Base-by-base conservation (phyloP, 2,888 invertebrate species). In the Hipparchia semele region DNA sequence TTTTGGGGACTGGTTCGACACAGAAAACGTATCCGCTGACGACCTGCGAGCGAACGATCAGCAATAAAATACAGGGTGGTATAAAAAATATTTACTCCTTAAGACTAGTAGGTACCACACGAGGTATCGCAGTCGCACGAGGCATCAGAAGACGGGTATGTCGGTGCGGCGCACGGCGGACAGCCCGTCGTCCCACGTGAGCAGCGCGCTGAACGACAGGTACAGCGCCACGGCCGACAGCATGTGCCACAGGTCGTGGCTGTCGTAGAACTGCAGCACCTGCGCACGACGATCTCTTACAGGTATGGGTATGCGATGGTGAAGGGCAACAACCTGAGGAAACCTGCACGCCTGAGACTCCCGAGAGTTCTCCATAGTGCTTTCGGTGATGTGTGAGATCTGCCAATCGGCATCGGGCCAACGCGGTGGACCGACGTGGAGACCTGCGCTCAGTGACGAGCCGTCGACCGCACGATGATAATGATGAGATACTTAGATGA, bases 191-290 rank as follows among this genome's bases (percentile, higher is more conserved):
- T 98, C 98, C 87, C 98, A 94, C 0, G 97, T 96, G 76, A 98
- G 94, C 82, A 98, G 90, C 59, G 96, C 96, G 95, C 97, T 96
- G 88, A 98, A 98, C 59, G 97, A 96, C 85, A 97, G 96, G 86
- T 97, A 98, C 94, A 98, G 96, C 71, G 97, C 96, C 54, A 95
- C 94, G 12, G 97, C 97, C n/a, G 97, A 98, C 74, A 98, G 91
- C 86, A 97, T 95, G 90, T 98, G 98, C 98, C 98, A 98, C 79
- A 98, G 95, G 86, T 98, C 98, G 90, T 98, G 98, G 78, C 94
- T 94, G 90, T 98, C 98, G 89, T 97, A 98, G 90, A 98, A 98
- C 75, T 95, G 90, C 75, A 97, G 85, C 65, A 97, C 82, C 75
- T 94, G 85, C 13, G 39, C 59, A 9, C 12, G 13, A 58, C 13